Conservation (phyloP, 2,888 invertebrate genomes). For the Agrenia bidenticulata region DNA sequence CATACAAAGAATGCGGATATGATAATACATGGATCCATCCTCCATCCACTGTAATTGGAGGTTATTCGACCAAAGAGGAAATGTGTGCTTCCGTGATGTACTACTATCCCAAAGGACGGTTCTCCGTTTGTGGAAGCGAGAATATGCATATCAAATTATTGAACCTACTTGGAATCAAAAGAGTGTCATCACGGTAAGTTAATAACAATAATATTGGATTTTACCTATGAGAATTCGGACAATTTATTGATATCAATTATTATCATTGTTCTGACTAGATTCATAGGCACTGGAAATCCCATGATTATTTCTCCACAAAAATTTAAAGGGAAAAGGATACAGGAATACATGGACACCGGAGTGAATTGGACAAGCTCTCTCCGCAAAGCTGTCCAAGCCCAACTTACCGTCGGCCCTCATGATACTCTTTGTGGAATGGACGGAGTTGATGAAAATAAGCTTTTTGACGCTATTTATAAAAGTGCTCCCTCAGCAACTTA, state of each 20-base stretch:
- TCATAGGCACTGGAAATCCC: not conserved
- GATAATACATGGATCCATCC: not conserved
- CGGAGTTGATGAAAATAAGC: too few species aligned
- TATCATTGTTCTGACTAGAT: too few species aligned
- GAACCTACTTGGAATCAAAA: not conserved
- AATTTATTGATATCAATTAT: too few species aligned
- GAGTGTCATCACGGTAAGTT: not conserved
- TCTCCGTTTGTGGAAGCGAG: not conserved
- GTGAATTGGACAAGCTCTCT: too few species aligned
- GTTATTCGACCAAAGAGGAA: conserved; percentile 7
- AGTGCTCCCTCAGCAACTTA: too few species aligned
- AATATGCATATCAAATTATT: not conserved
- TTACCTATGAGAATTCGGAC: too few species aligned
- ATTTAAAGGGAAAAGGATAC: not conserved
- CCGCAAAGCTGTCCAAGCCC: too few species aligned
- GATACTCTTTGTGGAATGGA: too few species aligned
- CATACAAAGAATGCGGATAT: conserved; percentile 6
- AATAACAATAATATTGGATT: too few species aligned
- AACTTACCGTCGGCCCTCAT: too few species aligned
- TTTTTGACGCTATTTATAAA: too few species aligned
- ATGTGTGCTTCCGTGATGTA: conserved; percentile 7
- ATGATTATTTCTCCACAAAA: not conserved
- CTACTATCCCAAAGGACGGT: not conserved
- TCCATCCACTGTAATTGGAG: not conserved
- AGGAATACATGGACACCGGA: not conserved